Evolutionary conservation across 2,888 invertebrate genomes (phyloP).

Genomic region (Harmothoe impar): DNA sequence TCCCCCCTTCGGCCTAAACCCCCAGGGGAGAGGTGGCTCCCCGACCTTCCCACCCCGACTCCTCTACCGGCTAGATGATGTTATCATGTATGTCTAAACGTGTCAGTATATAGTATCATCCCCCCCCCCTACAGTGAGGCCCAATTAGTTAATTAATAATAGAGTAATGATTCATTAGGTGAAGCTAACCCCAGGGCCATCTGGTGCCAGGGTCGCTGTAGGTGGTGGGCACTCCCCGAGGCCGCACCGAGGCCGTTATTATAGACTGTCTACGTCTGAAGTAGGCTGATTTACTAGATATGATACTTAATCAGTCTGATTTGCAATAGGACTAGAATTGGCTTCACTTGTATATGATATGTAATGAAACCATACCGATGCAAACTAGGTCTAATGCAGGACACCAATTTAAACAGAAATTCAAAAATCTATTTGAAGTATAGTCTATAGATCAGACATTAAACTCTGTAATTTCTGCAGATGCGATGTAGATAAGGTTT

Average conservation of each 20-base stretch:
- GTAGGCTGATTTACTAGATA: neutral
- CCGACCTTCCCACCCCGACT: neutral
- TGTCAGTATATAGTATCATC: neutral
- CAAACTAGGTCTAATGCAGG: too few relatives aligned
- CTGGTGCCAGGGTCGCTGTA: neutral
- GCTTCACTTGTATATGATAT: too few relatives aligned
- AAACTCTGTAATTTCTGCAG: too few relatives aligned
- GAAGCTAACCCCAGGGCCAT: constrained; percentile 42
- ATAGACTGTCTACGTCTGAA: neutral
- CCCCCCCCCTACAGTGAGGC: neutral
- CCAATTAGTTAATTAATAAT: constrained; percentile 57
- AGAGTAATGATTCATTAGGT: constrained; percentile 50
- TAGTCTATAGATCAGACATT: too few relatives aligned
- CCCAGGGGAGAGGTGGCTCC: neutral
- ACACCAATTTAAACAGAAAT: too few relatives aligned
- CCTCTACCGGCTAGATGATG: neutral
- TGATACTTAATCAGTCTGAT: too few relatives aligned
- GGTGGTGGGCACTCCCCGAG: neutral
- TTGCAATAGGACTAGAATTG: too few relatives aligned
- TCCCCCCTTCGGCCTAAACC: neutral
- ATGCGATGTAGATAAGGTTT: too few relatives aligned
- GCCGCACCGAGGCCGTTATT: neutral
- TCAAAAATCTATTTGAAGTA: too few relatives aligned
- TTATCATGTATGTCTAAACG: neutral
- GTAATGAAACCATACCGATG: too few relatives aligned